These are phyloP conservation scores for Mayetiola destructor DNA, from an alignment of 2,888 invertebrate genomes.

Conservation along the genomic window DNA sequence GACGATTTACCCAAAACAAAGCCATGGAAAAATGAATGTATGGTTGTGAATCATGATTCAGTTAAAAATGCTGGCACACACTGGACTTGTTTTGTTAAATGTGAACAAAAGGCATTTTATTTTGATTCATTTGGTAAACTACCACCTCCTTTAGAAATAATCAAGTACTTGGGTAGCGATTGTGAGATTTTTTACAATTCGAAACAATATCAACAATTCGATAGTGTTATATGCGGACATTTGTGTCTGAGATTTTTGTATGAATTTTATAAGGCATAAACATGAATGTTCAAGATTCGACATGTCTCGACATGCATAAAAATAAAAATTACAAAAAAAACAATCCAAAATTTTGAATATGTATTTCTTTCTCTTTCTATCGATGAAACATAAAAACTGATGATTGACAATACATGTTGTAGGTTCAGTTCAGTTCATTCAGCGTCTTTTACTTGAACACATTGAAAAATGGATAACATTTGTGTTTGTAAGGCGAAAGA, in stretches of 20 bases:
- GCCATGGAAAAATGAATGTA: background rate
- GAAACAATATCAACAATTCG: background rate
- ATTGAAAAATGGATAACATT: too few relatives aligned
- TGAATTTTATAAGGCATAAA: background rate
- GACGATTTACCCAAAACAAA: background rate
- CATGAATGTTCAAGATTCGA: too few relatives aligned
- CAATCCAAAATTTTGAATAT: too few relatives aligned
- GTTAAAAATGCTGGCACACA: background rate
- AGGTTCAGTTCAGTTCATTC: too few relatives aligned
- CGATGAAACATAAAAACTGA: too few relatives aligned
- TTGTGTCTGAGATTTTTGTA: slow-evolving; percentile 23
- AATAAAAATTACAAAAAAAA: too few relatives aligned
- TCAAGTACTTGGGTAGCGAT: background rate
- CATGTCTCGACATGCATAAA: too few relatives aligned
- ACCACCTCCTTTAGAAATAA: background rate
- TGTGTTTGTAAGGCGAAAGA: too few relatives aligned
- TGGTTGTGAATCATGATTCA: background rate
- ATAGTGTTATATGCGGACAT: slow-evolving; percentile 24
- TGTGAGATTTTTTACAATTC: background rate
- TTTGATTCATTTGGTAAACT: background rate
- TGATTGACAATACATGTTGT: too few relatives aligned
- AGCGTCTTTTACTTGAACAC: too few relatives aligned
- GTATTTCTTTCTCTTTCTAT: too few relatives aligned
- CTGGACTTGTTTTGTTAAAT: background rate
- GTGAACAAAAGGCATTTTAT: background rate